Conservation (phyloP, 1,140 invertebrate genomes). For the Ceratina australensis region DNA sequence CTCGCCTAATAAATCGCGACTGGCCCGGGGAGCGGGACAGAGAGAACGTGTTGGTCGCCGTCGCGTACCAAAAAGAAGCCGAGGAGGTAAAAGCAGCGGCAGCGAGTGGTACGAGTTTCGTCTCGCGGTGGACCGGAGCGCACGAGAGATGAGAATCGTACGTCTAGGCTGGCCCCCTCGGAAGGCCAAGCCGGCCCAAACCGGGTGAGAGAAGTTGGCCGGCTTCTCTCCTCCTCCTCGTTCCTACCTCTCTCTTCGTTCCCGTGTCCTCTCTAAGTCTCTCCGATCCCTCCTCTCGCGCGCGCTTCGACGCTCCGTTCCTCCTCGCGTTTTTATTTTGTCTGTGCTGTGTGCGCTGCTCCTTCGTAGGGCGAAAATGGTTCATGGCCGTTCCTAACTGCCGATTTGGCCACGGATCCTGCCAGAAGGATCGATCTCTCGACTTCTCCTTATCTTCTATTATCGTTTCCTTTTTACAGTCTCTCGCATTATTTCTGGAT, state of each 20-base stretch:
- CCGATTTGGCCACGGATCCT: constrained; percentile 64
- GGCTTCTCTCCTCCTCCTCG: constrained; percentile 38
- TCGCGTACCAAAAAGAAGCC: not conserved
- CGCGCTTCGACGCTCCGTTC: constrained; percentile 34
- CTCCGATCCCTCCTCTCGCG: constrained; percentile 26
- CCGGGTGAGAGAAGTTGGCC: constrained; percentile 65
- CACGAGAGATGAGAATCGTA: constrained; percentile 63
- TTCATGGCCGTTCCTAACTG: constrained; percentile 70
- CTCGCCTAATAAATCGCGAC: constrained; percentile 71
- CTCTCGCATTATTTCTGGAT: too few species aligned
- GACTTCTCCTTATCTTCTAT: not conserved
- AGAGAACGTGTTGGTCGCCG: constrained; percentile 16
- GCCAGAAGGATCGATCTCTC: constrained; percentile 56
- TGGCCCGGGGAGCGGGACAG: not conserved
- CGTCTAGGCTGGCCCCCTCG: constrained; percentile 56
- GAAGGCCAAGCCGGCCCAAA: constrained; percentile 56
- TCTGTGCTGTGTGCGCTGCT: constrained; percentile 67
- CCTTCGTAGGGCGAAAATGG: constrained; percentile 70
- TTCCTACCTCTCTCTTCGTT: constrained; percentile 32
- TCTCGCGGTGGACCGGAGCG: constrained; percentile 56
- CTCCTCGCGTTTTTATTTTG: constrained; percentile 71
- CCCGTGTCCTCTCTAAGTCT: constrained; percentile 32
- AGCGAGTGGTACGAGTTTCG: constrained; percentile 59
- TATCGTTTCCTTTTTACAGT: not conserved
- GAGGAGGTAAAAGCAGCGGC: not conserved